Evolutionary conservation across 2,888 invertebrate species (phyloP), one percentile per base, ranked within the genome.

Genomic region (Acleris cristana): DNA sequence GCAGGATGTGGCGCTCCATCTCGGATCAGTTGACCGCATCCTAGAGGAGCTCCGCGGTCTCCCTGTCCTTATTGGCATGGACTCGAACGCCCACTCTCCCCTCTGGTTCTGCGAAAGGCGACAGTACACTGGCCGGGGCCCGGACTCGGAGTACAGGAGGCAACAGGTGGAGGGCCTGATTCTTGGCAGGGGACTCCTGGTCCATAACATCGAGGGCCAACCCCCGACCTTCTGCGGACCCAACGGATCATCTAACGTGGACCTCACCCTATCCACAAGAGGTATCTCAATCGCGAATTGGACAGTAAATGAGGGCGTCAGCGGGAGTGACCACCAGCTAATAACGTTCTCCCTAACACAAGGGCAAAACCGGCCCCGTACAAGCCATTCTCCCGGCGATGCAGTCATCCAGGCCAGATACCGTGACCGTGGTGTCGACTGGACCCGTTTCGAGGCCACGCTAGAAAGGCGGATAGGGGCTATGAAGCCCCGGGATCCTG

Each of bases 161-260:
- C 7, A 2, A 0, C 52, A 52, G 14, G 21, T 52, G 52, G 52
- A 52, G 16, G 52, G 23, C 12, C 2, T 52, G 6, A 52, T 52
- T 1, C 23, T 23, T 5, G 12, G 23, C 1, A 10, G 23, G 12
- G 21, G 21, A 0, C 23, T 52, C 0, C 0, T 52, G 0, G 1
- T 52, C 0, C 52, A 52, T 23, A 52, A 52, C 16, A 14, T 5
- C 3, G 21, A 10, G 14, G 23, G 14, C 23, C 23, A 52, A 1
- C 71, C 69, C 8, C 16, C 60, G 1, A 79, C 76, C 0, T 80
- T 76, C 19, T 0, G 19, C 14, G 64, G 70, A 0, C 8, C 63
- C 0, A 74, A 75, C 19, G 76, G 75, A 0, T 57, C 66, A 26
- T 75, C 78, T 0, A 79, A 78, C 48, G 70, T 79, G 0, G 78